Evolutionary conservation across 2,797 vertebrate species (phyloP).

Genomic region (Petrocephalus sullivani): DNA sequence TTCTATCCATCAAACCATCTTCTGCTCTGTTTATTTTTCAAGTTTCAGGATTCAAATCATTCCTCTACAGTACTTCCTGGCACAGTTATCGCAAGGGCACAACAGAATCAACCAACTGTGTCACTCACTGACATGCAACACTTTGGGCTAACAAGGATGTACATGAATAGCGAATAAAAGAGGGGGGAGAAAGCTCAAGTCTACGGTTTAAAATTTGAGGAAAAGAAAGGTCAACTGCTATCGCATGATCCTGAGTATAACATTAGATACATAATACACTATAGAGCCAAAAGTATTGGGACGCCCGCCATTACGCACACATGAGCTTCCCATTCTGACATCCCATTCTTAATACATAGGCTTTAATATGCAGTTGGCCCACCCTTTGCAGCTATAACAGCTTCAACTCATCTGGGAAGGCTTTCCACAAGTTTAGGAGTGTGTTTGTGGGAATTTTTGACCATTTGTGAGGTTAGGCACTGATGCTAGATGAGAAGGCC

Average conservation of each 20-base stretch:
- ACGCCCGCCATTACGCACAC: too few species aligned
- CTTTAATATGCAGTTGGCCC: too few species aligned
- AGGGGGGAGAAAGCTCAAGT: neutral
- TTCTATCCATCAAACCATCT: neutral
- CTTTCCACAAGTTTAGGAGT: too few species aligned
- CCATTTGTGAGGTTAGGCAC: too few species aligned
- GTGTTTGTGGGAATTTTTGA: too few species aligned
- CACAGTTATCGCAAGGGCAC: neutral
- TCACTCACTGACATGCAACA: neutral
- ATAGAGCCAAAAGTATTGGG: too few species aligned
- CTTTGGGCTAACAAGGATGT: neutral
- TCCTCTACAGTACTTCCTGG: neutral
- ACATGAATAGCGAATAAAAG: neutral
- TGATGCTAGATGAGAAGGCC: too few species aligned
- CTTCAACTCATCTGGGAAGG: too few species aligned
- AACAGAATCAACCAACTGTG: neutral
- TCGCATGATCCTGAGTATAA: neutral
- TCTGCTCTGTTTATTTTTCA: neutral
- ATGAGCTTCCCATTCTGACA: too few species aligned
- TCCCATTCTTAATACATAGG: too few species aligned
- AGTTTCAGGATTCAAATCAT: neutral
- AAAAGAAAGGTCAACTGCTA: neutral
- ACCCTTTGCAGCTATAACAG: too few species aligned
- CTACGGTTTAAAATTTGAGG: neutral
- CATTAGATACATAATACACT: neutral